Percentiles rank a stretch among this genome's conserved stretches.
These are phyloP conservation scores for Parazoanthus swiftii DNA, from an alignment of 92 coral and sea anemone genomes.

Conservation along the genomic window DNA sequence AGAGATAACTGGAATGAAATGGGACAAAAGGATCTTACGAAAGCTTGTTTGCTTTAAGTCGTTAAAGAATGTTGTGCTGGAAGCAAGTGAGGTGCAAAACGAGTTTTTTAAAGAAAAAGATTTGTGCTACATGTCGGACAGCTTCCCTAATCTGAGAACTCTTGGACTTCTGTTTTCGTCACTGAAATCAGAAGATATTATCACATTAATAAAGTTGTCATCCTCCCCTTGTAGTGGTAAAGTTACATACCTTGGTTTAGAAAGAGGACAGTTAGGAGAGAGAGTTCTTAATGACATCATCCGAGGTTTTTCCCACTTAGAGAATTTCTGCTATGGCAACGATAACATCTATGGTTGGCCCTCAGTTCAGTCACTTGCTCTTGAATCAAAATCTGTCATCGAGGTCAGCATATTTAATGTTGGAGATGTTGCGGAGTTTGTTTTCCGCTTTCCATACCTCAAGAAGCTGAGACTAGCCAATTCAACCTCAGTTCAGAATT, in stretches of 20 bases:
- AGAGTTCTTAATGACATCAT: constrained; percentile 59
- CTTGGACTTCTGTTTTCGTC: constrained; percentile 68
- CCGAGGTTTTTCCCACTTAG: constrained; percentile 50
- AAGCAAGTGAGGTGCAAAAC: constrained; percentile 45
- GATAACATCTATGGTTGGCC: constrained; percentile 83
- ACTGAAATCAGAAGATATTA: constrained; percentile 49
- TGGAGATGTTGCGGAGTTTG: constrained; percentile 77
- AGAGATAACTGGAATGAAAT: constrained; percentile 68
- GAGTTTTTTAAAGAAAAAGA: constrained; percentile 56
- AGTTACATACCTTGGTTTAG: constrained; percentile 66
- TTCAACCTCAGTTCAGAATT: constrained; percentile 60
- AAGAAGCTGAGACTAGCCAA: constrained; percentile 55
- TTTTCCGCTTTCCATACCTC: constrained; percentile 52
- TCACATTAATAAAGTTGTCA: constrained; percentile 49
- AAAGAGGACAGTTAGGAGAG: constrained; percentile 64
- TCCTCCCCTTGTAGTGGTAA: constrained; percentile 50
- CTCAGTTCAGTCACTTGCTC: constrained; percentile 60
- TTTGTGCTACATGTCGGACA: constrained; percentile 53
- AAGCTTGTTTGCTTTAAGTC: constrained; percentile 66
- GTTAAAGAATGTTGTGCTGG: constrained; percentile 52
- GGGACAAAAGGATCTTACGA: constrained; percentile 65
- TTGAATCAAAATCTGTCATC: constrained; percentile 57
- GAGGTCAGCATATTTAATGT: constrained; percentile 72
- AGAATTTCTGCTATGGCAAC: constrained; percentile 68
- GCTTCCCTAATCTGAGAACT: constrained; percentile 59